Base-by-base conservation (phyloP, 1,140 invertebrate species). In the Habropoda laboriosa region DNA sequence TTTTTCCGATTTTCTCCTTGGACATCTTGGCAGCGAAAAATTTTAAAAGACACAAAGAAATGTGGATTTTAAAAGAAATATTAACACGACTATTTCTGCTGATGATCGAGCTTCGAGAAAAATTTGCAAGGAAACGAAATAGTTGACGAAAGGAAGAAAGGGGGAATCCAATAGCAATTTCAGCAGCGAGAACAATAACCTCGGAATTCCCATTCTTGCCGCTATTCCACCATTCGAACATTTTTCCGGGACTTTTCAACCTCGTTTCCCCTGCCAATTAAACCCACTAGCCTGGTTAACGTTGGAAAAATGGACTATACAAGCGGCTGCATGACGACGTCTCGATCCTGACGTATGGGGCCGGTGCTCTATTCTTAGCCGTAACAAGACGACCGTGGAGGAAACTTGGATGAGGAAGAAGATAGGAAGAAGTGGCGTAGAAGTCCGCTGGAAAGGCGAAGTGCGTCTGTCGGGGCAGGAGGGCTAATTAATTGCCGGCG, bases 401-500 rank as follows among this genome's bases (percentile, higher is more conserved):
- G 38, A 10, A 45, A 24, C 49, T 32, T 35, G 27, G 8, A 45
- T 12, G 32, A 70, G 32, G 53, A 72, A 73, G 70, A 77, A 81
- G 70, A 77, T 53, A 42, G 32, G 70, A 85, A 51, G 57, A 70
- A 76, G 63, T 72, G 68, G 12, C 38, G 57, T 53, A 27, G 18
- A 81, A 67, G 76, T 57, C 32, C 40, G 49, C 13, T 30, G 61
- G 18, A 30, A 51, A 58, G 42, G 45, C 49, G 10, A 63, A 71
- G 77, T 72, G 63, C 51, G 71, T 80, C 27, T 42, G 35, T 21
- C 21, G 40, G 57, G 49, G 35, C 32, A 60, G 53, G 32, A 75
- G 53, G 51, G 24, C 49, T 82, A 86, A 85, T 85, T 85, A 85
- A 81, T 85, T 71, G 58, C 64, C 45, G 27, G 60, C 35, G 68